Conservation (phyloP, 2,888 invertebrate genomes). For the Enchytraeus crypticus region DNA sequence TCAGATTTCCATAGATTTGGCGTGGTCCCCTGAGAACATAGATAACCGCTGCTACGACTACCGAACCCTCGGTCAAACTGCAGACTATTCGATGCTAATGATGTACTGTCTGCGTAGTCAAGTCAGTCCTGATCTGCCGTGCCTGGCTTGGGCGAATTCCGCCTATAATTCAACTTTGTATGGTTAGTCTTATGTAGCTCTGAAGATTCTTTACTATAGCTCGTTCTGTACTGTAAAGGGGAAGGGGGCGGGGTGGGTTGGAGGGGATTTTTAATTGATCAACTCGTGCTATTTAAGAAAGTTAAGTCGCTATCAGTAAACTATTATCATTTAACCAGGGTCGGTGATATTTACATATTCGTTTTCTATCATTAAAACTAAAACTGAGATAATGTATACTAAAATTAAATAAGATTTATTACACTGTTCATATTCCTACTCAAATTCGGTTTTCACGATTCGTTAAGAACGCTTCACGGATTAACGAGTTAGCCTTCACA, state of each 20-base stretch:
- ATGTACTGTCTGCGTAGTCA: conserved; percentile 49
- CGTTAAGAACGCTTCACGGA: too few species aligned
- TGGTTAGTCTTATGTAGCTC: conserved; percentile 30
- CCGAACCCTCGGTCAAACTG: conserved; percentile 33
- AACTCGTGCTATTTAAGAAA: too few species aligned
- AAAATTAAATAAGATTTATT: too few species aligned
- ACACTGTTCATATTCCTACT: too few species aligned
- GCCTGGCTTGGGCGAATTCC: conserved; percentile 42
- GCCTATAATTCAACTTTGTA: conserved; percentile 26
- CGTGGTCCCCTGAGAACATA: conserved; percentile 46
- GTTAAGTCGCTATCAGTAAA: too few species aligned
- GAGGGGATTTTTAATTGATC: too few species aligned
- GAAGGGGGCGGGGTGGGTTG: not conserved
- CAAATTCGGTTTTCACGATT: too few species aligned
- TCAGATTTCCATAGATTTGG: conserved; percentile 48
- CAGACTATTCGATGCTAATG: conserved; percentile 49
- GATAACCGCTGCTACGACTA: conserved; percentile 49
- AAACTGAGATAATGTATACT: too few species aligned
- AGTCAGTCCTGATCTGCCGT: conserved; percentile 36
- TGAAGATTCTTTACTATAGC: not conserved
- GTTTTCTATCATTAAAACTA: too few species aligned
- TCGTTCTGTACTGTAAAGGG: not conserved
- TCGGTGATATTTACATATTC: too few species aligned
- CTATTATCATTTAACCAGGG: too few species aligned
- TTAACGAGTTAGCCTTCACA: too few species aligned